A percentile compares a stretch with the other conserved stretches of the same genome.
phyloP scores from a whole-genome alignment of 2,888 invertebrate genomes.

The Entomobrya multifasciata region DNA sequence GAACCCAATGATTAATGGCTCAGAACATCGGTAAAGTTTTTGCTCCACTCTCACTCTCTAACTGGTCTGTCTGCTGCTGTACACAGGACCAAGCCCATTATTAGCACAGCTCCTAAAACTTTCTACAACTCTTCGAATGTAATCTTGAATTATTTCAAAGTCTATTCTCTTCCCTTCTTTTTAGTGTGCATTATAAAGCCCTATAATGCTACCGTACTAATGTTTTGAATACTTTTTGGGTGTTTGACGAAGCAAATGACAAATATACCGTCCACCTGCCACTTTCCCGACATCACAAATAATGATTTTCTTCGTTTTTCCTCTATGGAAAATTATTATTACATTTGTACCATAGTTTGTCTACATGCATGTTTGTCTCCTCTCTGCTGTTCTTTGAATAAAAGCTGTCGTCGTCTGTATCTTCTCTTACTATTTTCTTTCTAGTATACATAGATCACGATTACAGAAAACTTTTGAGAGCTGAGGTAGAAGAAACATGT shows the following conservation, averaged over 20 bases:
- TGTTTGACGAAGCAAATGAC: slow-evolving; percentile 70
- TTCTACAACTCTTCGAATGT: not conserved
- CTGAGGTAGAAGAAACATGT: slow-evolving; percentile 17
- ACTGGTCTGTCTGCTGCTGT: not conserved
- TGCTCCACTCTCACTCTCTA: not conserved
- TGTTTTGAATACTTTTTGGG: slow-evolving; percentile 52
- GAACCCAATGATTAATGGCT: slow-evolving; percentile 60
- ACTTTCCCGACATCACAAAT: slow-evolving; percentile 62
- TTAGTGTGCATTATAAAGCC: not conserved
- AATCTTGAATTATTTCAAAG: slow-evolving; percentile 15
- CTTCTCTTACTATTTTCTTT: slow-evolving; percentile 37
- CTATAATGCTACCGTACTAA: not conserved
- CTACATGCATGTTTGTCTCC: slow-evolving; percentile 21
- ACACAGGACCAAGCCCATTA: too few relatives aligned
- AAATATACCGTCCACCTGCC: slow-evolving; percentile 71
- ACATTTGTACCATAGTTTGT: slow-evolving; percentile 43
- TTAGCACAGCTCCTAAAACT: not conserved
- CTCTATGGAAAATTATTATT: slow-evolving; percentile 59
- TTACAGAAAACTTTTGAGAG: too few relatives aligned
- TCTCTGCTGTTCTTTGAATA: slow-evolving; percentile 48
- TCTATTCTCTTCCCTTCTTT: slow-evolving; percentile 29
- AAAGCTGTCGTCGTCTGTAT: slow-evolving; percentile 51
- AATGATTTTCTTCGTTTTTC: slow-evolving; percentile 63
- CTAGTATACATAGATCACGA: slow-evolving; percentile 2
- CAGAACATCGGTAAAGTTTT: slow-evolving; percentile 59